Conservation (phyloP, 2,113 vertebrate genomes). For the Lamprotornis superbus region DNA sequence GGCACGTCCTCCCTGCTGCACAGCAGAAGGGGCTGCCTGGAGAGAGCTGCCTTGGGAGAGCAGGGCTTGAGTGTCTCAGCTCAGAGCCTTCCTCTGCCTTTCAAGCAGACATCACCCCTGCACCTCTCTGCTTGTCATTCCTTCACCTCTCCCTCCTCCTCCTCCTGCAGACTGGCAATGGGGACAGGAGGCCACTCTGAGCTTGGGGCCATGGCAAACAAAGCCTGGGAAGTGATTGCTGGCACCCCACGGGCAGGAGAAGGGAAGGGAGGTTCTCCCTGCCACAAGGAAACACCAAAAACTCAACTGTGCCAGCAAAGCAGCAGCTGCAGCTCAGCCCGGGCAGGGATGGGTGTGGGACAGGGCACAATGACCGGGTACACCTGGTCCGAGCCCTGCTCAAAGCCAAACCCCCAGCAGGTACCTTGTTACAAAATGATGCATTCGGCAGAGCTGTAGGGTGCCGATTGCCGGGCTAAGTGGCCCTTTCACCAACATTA, state of each 20-base stretch:
- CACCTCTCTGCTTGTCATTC: background rate
- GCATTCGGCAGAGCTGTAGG: conserved; percentile 42
- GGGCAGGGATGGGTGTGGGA: fast-evolving
- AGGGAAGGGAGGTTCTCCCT: background rate
- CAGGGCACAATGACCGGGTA: background rate
- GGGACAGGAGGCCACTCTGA: background rate
- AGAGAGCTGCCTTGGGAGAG: conserved; percentile 32
- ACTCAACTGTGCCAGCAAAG: background rate
- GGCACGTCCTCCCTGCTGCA: background rate
- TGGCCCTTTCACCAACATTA: conserved; percentile 75
- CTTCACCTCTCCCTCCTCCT: background rate
- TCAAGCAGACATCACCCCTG: fast-evolving
- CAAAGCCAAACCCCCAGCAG: conserved; percentile 24
- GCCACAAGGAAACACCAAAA: background rate
- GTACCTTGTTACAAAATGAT: conserved; percentile 12
- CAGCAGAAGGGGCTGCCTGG: background rate
- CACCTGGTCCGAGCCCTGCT: background rate
- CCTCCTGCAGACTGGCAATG: background rate
- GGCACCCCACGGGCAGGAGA: fast-evolving
- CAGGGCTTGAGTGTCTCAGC: background rate
- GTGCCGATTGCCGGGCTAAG: conserved; percentile 72
- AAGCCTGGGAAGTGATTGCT: background rate
- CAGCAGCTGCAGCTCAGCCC: background rate
- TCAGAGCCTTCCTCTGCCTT: background rate
- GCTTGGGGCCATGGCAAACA: background rate